Conservation (phyloP, 2,797 vertebrate species). For the Argentina silus region DNA sequence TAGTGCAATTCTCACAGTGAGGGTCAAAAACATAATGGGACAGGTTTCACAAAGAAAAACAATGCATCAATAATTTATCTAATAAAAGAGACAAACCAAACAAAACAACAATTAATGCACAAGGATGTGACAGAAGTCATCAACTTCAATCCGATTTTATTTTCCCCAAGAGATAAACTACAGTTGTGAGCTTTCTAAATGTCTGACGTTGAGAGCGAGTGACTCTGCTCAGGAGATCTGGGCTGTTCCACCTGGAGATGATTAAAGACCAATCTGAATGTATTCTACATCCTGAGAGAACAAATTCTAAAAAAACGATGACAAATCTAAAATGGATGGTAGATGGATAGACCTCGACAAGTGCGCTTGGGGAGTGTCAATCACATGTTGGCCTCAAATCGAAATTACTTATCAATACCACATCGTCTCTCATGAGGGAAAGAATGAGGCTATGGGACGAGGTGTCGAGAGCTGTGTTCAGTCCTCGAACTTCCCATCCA, state of each 20-base stretch:
- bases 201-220: slow-evolving; percentile 10
- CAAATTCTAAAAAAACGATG: slow-evolving; percentile 21
- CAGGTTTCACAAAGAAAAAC: slow-evolving; percentile 25
- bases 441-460: slow-evolving; percentile 7
- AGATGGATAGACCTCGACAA: neutral
- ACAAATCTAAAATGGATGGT: slow-evolving; percentile 27
- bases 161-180: neutral
- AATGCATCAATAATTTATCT: slow-evolving; percentile 63
- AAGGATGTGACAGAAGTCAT: slow-evolving; percentile 31
- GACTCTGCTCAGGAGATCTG: neutral
- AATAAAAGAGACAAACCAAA: slow-evolving; percentile 46
- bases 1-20: slow-evolving; percentile 34
- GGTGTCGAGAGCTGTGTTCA: slow-evolving; percentile 55
- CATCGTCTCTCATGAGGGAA: slow-evolving; percentile 17
- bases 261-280: neutral
- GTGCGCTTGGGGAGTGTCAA: neutral
- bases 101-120: slow-evolving; percentile 31
- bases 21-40: neutral
- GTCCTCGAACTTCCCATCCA: slow-evolving; percentile 89
- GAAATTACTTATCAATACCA: slow-evolving; percentile 34
- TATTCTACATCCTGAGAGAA: neutral
- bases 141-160: slow-evolving; percentile 8
- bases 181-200: neutral
- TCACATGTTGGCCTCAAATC: slow-evolving; percentile 14
- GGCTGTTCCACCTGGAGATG: neutral